Base-by-base conservation (phyloP, 2,113 vertebrate genomes). In the Gobio gobio region DNA sequence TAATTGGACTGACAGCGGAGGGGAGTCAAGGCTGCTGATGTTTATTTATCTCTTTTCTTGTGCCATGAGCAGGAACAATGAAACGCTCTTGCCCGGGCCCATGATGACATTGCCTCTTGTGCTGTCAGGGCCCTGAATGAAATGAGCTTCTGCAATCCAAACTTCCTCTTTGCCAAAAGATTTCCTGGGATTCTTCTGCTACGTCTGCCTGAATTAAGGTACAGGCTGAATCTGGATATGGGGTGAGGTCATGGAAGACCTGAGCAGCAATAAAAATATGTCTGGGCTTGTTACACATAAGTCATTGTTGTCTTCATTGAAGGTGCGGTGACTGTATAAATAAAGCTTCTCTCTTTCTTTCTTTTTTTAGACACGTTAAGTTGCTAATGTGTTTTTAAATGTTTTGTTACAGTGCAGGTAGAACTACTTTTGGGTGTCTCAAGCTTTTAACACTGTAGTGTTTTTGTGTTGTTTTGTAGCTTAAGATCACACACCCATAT, bases 41-140 rank as follows among this genome's bases (percentile, higher is more conserved):
- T 96, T 96, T 96, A 96, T 96, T 95, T 96, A 95, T 92, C 90
- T 96, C 95, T 83, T 96, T 96, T 96, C 95, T 96, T 93, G 91
- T 87, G 72, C 82, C 88, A 94, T 96, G 96, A 97, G 92, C 95
- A 93, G 94, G 90, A 86, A 94, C 94, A 96, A 96, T 96, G 96
- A 95, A 95, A 93, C 9, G 94, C 94, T 93, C 89, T 93, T 92
- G 91, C 88, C 40, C 87, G 0, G 79, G 90, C 90, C 82, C 92
- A 88, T 12, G 85, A 91, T 93, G 95, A 93, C 94, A 95, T 93
- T 90, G 92, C 92, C 91, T 94, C 90, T 93, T 91, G 94, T 29
- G 89, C 93, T 93, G 94, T 95, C 95, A 97, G 96, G 95, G 94
- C 95, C 49, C 94, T 90, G 89, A 93, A 94, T 90, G 89, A 93